Conservation (phyloP, 2,888 invertebrate species). For the Oscheius sp. region DNA sequence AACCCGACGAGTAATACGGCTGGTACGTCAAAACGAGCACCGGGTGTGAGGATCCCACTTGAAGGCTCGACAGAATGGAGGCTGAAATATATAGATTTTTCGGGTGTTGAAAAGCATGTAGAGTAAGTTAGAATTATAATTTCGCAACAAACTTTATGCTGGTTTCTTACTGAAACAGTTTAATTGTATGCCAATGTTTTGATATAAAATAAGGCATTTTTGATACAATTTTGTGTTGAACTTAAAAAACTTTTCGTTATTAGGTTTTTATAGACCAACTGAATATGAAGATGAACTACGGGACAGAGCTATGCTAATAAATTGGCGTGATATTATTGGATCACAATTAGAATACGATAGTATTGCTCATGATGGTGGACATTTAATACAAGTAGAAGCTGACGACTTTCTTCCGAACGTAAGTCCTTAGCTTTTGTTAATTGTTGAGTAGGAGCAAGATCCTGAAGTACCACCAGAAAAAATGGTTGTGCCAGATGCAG, state of each 20-base stretch:
- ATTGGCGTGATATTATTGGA: constrained; percentile 5
- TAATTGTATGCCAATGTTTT: no score
- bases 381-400: background rate
- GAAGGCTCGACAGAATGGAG: constrained; percentile 1
- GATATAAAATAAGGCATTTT: no score
- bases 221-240: no score
- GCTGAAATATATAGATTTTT: background rate
- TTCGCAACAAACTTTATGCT: background rate
- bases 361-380: background rate
- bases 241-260: no score
- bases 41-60: constrained; percentile 4
- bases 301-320: background rate
- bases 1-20: background rate
- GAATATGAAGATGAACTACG: constrained; percentile 7
- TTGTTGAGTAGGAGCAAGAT: background rate
- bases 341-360: background rate
- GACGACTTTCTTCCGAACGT: background rate
- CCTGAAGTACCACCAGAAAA: constrained; percentile 30
- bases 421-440: background rate
- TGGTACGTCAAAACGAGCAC: background rate
- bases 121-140: background rate
- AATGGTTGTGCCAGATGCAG: constrained; percentile 58
- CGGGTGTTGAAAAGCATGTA: constrained; percentile 6
- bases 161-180: background rate
- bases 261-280: background rate